phyloP scores from a whole-genome alignment of 2,113 vertebrate species.

The Chlamydotis undulata region DNA sequence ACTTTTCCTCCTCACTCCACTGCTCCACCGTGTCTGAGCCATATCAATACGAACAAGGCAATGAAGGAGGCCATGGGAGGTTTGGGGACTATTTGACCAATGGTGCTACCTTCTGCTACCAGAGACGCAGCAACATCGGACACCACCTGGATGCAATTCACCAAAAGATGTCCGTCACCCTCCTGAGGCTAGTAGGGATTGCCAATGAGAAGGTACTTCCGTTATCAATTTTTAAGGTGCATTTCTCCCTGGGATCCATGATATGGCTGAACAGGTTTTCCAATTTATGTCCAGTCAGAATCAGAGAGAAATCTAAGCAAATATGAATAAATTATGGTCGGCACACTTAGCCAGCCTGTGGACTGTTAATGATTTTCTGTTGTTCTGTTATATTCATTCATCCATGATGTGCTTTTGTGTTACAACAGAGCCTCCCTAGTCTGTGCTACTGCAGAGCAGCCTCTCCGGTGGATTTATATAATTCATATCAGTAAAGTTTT shows the following conservation, averaged over 20 bases:
- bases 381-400: neutral
- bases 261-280: neutral
- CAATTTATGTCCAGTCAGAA: neutral
- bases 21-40: neutral
- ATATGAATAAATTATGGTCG: neutral
- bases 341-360: neutral
- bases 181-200: neutral
- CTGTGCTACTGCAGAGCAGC: neutral
- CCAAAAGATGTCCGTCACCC: neutral
- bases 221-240: neutral
- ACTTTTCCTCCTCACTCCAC: neutral
- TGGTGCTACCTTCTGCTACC: neutral
- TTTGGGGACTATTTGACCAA: neutral
- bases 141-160: neutral
- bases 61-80: neutral
- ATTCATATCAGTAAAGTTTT: constrained; percentile 16
- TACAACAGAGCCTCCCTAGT: neutral
- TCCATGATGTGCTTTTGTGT: neutral
- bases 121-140: neutral
- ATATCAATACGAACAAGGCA: neutral
- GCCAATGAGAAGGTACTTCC: neutral
- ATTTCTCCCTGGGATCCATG: neutral
- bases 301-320: constrained; percentile 14
- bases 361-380: constrained; percentile 33
- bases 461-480: neutral